Conservation (phyloP, 2,797 vertebrate genomes). For the Cuculus canorus region DNA sequence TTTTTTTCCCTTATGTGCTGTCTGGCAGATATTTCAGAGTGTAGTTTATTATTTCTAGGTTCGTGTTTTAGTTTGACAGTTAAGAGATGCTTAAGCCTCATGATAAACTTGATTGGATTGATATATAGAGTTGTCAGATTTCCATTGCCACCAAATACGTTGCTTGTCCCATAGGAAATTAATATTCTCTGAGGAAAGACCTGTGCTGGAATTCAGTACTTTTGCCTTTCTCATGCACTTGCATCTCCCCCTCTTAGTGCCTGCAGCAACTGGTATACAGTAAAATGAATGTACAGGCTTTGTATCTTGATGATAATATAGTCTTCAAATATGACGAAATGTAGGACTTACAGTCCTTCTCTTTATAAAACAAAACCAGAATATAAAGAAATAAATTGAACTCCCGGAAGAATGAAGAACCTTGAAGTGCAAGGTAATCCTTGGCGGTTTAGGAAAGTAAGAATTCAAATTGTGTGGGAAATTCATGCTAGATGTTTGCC, state of each 20-base stretch:
- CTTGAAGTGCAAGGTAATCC: background rate
- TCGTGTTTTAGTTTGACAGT: slow-evolving; percentile 59
- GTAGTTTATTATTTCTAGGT: slow-evolving; percentile 50
- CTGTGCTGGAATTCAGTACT: background rate
- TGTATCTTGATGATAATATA: background rate
- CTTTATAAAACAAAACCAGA: background rate
- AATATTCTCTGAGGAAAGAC: slow-evolving; percentile 34
- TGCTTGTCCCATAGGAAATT: slow-evolving; percentile 37
- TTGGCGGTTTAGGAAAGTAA: background rate
- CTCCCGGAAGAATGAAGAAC: background rate
- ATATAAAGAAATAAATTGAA: background rate
- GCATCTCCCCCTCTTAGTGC: background rate
- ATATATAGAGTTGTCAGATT: slow-evolving; percentile 64
- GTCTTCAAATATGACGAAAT: background rate
- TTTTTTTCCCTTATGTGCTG: slow-evolving; percentile 8
- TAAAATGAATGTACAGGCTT: background rate
- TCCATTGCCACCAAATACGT: slow-evolving; percentile 35
- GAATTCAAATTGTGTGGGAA: background rate
- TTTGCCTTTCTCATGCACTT: slow-evolving; percentile 21
- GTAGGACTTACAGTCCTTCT: background rate
- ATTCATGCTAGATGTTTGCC: background rate
- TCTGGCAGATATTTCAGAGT: slow-evolving; percentile 46
- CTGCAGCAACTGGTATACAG: background rate
- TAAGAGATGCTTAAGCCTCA: slow-evolving; percentile 53
- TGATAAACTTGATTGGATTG: slow-evolving; percentile 57